A percentile compares a stretch with the other conserved stretches of the same genome.
phyloP scores from a whole-genome alignment of 2,113 vertebrate genomes.

The Tympanuchus pallidicinctus region DNA sequence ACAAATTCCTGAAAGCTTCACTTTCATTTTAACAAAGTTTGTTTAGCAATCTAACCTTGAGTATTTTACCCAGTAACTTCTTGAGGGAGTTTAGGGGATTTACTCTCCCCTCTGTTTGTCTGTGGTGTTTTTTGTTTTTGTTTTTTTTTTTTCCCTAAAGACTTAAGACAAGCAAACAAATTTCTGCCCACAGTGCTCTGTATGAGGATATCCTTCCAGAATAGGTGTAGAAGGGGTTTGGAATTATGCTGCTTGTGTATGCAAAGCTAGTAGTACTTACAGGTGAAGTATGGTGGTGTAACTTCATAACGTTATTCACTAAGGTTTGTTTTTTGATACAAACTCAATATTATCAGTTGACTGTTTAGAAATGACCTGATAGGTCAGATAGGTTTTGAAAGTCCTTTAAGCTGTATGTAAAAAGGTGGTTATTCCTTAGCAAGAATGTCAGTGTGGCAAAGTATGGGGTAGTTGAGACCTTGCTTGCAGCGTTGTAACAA shows the following conservation, averaged over 20 bases:
- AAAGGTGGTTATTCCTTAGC: background rate
- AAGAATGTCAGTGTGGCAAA: background rate
- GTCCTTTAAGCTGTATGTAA: background rate
- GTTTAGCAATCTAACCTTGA: background rate
- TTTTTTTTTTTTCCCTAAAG: too few relatives aligned
- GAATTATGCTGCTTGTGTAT: background rate
- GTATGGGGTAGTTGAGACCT: background rate
- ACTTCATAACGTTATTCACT: background rate
- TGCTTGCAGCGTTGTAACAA: background rate
- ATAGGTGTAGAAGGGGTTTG: background rate
- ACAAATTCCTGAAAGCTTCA: background rate
- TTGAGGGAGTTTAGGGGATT: constrained; percentile 25
- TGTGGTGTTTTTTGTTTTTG: background rate
- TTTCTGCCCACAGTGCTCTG: background rate
- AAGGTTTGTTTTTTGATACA: background rate
- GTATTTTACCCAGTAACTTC: background rate
- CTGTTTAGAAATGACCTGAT: background rate
- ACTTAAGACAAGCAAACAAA: background rate
- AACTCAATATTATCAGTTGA: background rate
- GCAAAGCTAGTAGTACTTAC: background rate
- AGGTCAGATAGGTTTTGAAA: background rate
- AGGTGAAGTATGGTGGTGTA: background rate
- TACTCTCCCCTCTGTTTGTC: background rate
- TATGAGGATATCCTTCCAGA: background rate
- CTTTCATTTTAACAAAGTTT: constrained; percentile 41